Base-by-base conservation (phyloP, 2,797 vertebrate species). In the Nyctibius grandis region DNA sequence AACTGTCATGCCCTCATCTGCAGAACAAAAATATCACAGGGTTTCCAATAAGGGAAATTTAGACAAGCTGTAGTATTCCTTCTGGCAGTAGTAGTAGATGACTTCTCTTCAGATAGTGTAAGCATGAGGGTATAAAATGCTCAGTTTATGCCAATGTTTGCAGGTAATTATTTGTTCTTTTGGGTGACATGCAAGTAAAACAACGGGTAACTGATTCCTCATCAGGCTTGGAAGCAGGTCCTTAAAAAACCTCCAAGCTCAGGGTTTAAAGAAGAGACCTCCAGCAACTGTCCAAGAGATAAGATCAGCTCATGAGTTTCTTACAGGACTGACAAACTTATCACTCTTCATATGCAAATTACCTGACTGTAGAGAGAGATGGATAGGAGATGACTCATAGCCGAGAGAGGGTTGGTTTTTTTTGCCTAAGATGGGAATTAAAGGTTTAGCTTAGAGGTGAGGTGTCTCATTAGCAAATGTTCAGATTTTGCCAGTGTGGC, bases 281-380 rank as follows among this genome's bases (percentile, higher is more conserved):
- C 72, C 84, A 91, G 89, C 68, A 87, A 82, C 69, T 90, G 93
- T 36, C 86, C 95, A 90, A 81, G 77, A 91, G 93, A 94, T 91
- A 96, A 91, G 36, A 96, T 95, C 93, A 82, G 61, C 75, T 75
- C 91, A 81, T 38, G 67, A 38, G 40, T 91, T 94, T 85, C 76
- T 86, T 88, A 73, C 25, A 79, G 79, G 85, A 84, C 63, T 56
- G 74, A 90, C 80, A 88, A 88, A 91, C 36, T 72, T 86, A 90
- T 76, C 84, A 68, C 84, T 93, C 64, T 69, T 87, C 91, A 87
- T 83, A 95, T 85, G 84, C 77, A 95, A 72, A 94, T 85, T 50
- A 53, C 20, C 31, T 50, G 59, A 73, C 51, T 47, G 51, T 4
- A 50, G 53, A 84, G 47, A 77, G 77, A 90, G 80, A 70, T 76